Evolutionary conservation across 2,113 vertebrate genomes (phyloP).

Genomic region (Catagonus wagneri): DNA sequence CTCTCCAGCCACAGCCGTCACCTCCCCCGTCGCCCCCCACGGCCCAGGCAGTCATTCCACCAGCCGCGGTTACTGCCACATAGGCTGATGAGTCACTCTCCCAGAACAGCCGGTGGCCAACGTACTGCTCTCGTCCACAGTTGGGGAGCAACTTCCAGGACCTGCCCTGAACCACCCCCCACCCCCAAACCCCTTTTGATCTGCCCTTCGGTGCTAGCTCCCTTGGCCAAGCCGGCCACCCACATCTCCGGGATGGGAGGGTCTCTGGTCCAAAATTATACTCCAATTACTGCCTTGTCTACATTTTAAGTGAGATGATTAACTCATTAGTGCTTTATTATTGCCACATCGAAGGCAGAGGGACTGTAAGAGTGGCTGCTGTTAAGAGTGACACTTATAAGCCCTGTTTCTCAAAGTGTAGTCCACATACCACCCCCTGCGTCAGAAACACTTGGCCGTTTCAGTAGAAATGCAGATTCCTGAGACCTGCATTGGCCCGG

Average conservation of each 20-base stretch:
- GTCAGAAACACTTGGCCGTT: neutral
- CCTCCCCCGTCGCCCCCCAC: conserved; percentile 7
- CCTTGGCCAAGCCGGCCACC: neutral
- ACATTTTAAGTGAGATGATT: neutral
- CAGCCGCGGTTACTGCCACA: conserved; percentile 57
- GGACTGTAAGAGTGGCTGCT: neutral
- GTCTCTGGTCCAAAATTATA: neutral
- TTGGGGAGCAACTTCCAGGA: conserved; percentile 45
- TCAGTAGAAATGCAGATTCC: neutral
- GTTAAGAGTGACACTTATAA: neutral
- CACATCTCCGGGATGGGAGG: neutral
- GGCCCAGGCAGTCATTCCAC: neutral
- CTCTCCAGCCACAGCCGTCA: neutral
- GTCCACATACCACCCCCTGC: neutral
- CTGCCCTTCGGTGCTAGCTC: neutral
- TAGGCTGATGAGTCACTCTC: conserved; percentile 68
- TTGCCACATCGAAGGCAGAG: neutral
- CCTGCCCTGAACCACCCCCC: neutral
- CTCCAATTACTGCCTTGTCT: neutral
- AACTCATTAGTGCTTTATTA: neutral
- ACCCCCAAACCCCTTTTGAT: neutral
- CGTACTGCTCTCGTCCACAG: conserved; percentile 2
- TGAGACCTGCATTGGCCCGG: neutral
- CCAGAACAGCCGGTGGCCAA: conserved; percentile 67
- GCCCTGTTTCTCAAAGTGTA: neutral